Base-by-base conservation (phyloP, 2,113 vertebrate species). In the Cyprinus carpio region DNA sequence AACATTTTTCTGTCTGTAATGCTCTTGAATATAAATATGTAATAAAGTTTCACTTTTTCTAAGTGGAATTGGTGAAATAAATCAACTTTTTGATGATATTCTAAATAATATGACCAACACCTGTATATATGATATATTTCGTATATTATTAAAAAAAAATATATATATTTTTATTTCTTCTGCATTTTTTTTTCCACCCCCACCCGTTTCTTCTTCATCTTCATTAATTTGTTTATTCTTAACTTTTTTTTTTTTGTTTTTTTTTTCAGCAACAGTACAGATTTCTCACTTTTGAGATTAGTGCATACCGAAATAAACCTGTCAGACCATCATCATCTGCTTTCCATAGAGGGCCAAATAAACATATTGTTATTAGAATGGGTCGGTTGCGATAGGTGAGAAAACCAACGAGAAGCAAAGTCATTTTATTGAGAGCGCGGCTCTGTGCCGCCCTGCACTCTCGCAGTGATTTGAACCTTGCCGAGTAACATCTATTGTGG, bases 381-480 rank as follows among this genome's bases (percentile, higher is more conserved):
- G 86, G 31, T 65, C 7, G 62, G 80, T 77, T 80, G 81, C 87
- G 85, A 87, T 88, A 91, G 90, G 75, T 69, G 65, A 75, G 86
- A 75, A 75, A 86, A 87, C 64, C 87, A 89, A 88, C 86, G 84
- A 72, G 78, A 88, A 84, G 80, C 87, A 89, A 81, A 84, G 87
- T 40, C n/a, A 84, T 88, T 82, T 90, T 91, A 91, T 92, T 92
- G 87, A 91, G 88, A 84, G 74, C 90, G 62, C 89, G 87, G 89
- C 85, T 87, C 84, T 90, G 82, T 79, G 87, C 88, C 86, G 90
- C 88, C 89, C 88, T n/a, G 79, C 77, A 88, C 85, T 82, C 82
- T 85, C 87, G 88, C 74, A 46, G 84, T 93, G 92, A 94, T 94
- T 93, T 94, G 92, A 90, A 91, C 91, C 75, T 3, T 12, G 65